phyloP scores from a whole-genome alignment of 1,140 invertebrate species.

The Chrysomallon squamiferum region DNA sequence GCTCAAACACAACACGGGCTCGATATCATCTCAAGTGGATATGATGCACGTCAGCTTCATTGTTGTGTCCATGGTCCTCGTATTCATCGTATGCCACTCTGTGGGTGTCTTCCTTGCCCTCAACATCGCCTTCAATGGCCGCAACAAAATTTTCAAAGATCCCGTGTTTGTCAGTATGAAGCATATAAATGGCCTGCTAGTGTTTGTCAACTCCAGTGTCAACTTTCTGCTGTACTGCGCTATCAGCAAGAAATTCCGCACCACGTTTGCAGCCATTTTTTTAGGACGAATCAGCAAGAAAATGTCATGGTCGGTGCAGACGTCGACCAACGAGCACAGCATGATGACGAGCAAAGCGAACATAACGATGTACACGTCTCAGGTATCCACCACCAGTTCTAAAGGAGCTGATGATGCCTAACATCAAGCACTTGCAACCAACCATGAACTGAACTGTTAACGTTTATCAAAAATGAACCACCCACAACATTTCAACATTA shows the following conservation, averaged over 20 bases:
- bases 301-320: constrained; percentile 25
- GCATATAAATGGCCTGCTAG: constrained; percentile 78
- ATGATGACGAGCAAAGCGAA: constrained; percentile 5
- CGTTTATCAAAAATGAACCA: no score
- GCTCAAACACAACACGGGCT: constrained; percentile 21
- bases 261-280: constrained; percentile 20
- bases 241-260: constrained; percentile 92
- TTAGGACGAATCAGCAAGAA: constrained; percentile 14
- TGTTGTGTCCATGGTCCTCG: constrained; percentile 88
- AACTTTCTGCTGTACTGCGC: constrained; percentile 97
- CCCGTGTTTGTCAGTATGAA: constrained; percentile 22
- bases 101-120: constrained; percentile 33
- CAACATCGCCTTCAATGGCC: constrained; percentile 29
- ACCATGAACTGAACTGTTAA: no score
- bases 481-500: no score
- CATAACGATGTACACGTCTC: background rate
- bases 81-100: constrained; percentile 84
- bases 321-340: constrained; percentile 29
- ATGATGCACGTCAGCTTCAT: constrained; percentile 73
- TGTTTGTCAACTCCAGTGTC: constrained; percentile 93
- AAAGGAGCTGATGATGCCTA: background rate
- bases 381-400: background rate
- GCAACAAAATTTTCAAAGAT: constrained; percentile 17
- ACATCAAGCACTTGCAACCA: no score
- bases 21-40: constrained; percentile 18